Conservation (phyloP, 2,888 invertebrate species). For the Diploptera punctata region DNA sequence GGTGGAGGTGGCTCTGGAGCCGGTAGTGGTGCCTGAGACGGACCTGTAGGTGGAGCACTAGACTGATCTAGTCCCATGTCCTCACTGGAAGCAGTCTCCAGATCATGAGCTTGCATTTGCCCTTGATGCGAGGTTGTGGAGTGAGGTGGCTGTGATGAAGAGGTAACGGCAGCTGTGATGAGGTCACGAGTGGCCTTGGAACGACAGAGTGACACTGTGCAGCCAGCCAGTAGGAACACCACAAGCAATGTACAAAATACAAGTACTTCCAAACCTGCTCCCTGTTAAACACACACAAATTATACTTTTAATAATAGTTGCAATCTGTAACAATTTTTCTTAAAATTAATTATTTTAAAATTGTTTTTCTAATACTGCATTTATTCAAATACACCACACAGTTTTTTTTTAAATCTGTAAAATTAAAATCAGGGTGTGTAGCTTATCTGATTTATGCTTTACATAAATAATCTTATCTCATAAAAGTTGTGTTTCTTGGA, state of each 20-base stretch:
- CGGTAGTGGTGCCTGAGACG: conserved; percentile 45
- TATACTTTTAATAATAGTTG: too few species aligned
- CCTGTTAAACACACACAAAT: conserved; percentile 49
- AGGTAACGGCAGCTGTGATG: conserved; percentile 52
- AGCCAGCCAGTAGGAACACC: conserved; percentile 67
- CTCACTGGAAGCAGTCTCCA: conserved; percentile 30
- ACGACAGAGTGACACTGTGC: conserved; percentile 66
- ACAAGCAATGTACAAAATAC: conserved; percentile 65
- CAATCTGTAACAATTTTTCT: too few species aligned
- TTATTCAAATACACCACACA: too few species aligned
- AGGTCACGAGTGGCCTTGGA: conserved; percentile 46
- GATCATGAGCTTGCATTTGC: conserved; percentile 10
- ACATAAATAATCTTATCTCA: too few species aligned
- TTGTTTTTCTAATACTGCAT: too few species aligned
- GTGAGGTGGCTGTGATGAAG: conserved; percentile 25
- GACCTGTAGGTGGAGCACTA: conserved; percentile 41
- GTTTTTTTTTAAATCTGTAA: too few species aligned
- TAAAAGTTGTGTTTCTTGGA: too few species aligned
- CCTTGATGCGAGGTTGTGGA: conserved; percentile 13
- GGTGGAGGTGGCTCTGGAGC: conserved; percentile 68
- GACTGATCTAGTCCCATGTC: conserved; percentile 20
- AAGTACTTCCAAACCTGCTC: conserved; percentile 64
- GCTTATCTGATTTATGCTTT: too few species aligned
- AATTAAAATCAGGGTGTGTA: too few species aligned
- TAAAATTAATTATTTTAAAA: too few species aligned